Base-by-base conservation (phyloP, 2,888 invertebrate genomes). In the Scaptomyza polygonia region DNA sequence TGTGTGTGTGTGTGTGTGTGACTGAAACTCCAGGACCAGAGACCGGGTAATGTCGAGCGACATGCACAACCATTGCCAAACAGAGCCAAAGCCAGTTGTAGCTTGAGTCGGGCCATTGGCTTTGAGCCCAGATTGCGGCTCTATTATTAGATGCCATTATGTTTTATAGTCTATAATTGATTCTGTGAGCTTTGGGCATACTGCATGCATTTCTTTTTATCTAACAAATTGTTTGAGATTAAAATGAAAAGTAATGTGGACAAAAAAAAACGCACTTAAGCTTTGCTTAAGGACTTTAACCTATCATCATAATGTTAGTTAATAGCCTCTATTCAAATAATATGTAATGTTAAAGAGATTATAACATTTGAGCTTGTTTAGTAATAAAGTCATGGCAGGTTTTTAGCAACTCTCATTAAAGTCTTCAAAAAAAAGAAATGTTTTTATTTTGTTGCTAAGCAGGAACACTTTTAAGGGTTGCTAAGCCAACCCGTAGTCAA, bases 71-170 rank as follows among this genome's bases (percentile, higher is more conserved):
- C 52, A 43, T 47, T 44, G 40, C 9, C 53, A 56, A 14, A n/a
- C n/a, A 16, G 34, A 32, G 40, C 42, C 52, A 53, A 30, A 59
- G 61, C 59, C 68, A 61, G 53, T 54, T 42, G 6, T 0, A 44
- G 39, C 32, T 48, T 14, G 29, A 14, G 25, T 36, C 27, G 68
- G 53, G 67, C 63, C 67, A 67, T 67, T 77, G 67, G 70, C 65
- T 77, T 66, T 56, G 77, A 62, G 72, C 68, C 69, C 70, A 79
- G 82, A 75, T 79, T 77, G 79, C 83, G 81, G 85, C 90, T 90
- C 90, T 91, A 89, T 91, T 88, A 91, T 91, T 91, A 91, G 86
- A 88, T 88, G 87, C 88, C 91, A 91, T 91, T 91, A 91, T 89
- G 87, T 90, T 91, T 91, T 91, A 91, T 91, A 89, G 90, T 80